Percentiles rank a stretch among this genome's conserved stretches.
These are phyloP conservation scores for Nomada lathburiana DNA, from an alignment of 2,888 invertebrate species.

Conservation along the genomic window DNA sequence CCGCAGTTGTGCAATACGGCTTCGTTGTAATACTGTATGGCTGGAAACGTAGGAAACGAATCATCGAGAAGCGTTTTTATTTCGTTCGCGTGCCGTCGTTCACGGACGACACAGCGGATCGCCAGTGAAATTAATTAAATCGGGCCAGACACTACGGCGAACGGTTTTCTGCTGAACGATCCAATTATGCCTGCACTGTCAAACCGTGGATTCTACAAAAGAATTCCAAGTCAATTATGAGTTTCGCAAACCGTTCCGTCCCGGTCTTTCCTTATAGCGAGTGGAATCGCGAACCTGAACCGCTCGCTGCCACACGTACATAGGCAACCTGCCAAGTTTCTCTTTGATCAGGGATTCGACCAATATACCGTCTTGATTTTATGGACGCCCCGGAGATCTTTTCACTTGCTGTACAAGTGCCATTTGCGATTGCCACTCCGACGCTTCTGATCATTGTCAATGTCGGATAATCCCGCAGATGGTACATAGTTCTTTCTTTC, in stretches of 20 bases:
- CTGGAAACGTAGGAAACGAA: not conserved
- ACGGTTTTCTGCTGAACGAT: conserved; percentile 15
- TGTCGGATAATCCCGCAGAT: conserved; percentile 32
- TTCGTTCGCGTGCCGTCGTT: no score
- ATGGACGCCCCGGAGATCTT: conserved; percentile 42
- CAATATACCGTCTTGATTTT: conserved; percentile 60
- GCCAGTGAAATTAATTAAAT: conserved; percentile 28
- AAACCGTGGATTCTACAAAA: conserved; percentile 39
- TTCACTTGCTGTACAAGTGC: not conserved
- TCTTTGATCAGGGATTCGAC: conserved; percentile 51
- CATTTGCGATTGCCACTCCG: conserved; percentile 20
- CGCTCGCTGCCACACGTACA: conserved; percentile 16
- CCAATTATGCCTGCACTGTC: conserved; percentile 31
- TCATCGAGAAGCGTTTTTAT: not conserved
- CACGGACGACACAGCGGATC: no score
- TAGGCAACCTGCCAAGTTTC: conserved; percentile 65
- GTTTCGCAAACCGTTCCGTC: conserved; percentile 45
- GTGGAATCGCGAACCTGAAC: conserved; percentile 22
- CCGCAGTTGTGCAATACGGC: not conserved
- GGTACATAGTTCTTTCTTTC: not conserved
- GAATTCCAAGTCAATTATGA: conserved; percentile 52
- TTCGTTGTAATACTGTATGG: not conserved
- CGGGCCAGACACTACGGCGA: not conserved
- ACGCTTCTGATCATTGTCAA: conserved; percentile 40
- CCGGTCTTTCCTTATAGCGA: conserved; percentile 31